phyloP scores from a whole-genome alignment of 2,113 vertebrate species.

The Pachyramphus minor region DNA sequence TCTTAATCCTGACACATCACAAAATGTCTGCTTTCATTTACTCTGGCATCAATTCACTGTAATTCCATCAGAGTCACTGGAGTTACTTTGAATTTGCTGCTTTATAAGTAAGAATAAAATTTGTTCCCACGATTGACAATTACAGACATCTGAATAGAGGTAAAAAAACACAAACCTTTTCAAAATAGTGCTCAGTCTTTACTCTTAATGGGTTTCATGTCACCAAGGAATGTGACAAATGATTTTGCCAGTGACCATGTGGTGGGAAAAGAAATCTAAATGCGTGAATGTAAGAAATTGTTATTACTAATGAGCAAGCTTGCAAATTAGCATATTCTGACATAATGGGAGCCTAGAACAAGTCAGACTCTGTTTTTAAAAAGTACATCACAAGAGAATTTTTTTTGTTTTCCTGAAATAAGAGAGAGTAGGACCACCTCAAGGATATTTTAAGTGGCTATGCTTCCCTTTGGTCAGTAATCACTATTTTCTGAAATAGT shows the following conservation, averaged over 20 bases:
- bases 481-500: not conserved
- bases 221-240: not conserved
- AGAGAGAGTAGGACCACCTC: not conserved
- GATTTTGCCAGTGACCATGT: not conserved
- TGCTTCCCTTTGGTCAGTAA: not conserved
- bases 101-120: not conserved
- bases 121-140: not conserved
- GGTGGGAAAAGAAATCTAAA: not conserved
- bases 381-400: accelerated
- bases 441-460: not conserved
- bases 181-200: not conserved
- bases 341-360: not conserved
- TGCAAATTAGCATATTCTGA: not conserved
- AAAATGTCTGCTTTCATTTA: slow-evolving; percentile 31
- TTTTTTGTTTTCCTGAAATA: not conserved
- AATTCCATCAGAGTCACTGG: not conserved
- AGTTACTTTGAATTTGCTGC: slow-evolving; percentile 11
- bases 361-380: not conserved
- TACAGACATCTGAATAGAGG: slow-evolving; percentile 8
- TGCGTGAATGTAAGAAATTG: not conserved
- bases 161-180: not conserved
- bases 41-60: not conserved
- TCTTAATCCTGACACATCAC: not conserved
- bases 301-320: not conserved
- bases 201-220: not conserved